Base-by-base conservation (phyloP, 2,888 invertebrate species). In the Hedya salicella region DNA sequence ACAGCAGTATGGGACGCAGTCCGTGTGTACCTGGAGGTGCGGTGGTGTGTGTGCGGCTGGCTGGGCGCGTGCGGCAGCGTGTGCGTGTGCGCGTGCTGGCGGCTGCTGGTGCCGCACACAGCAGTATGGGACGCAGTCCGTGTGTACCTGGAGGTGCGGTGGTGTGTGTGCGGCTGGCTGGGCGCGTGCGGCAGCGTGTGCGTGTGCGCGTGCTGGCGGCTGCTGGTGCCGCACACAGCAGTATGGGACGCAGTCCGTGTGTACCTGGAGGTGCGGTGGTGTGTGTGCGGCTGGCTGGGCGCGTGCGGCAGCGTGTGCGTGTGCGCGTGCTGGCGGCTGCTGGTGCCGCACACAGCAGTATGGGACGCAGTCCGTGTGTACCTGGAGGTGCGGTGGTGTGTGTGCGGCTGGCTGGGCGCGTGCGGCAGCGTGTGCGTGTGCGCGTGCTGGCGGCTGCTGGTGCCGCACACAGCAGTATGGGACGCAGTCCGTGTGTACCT, bases 211-310 rank as follows among this genome's bases (percentile, higher is more conserved):
- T 82, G 93, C 81, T 25, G 78, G 77, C 11, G 60, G 53, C 17
- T 67, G 50, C 59, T n/a, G 44, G 5, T 64, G 69, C 32, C 14
- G 83, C 77, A 49, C 80, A 81, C 25, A 79, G 78, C n/a, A n/a
- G n/a, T n/a, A n/a, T n/a, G n/a, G n/a, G n/a, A n/a, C n/a, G n/a
- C n/a, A n/a, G n/a, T n/a, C n/a, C n/a, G n/a, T n/a, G n/a, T n/a
- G n/a, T n/a, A n/a, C n/a, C n/a, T n/a, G n/a, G n/a, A 93, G 67
- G 94, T 94, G 78, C 94, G 94, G 78, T 94, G 94, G 80, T 94
- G 94, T 64, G 93, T 91, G 69, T 71, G 69, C 39, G 70, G 90
- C 75, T 93, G 93, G 71, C 81, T 93, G 91, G 82, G 93, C 93
- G 82, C 94, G 79, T 95, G 94, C 42, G 95, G 95, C 56, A 95